These are phyloP conservation scores for Scaeva pyrastri DNA, from an alignment of 2,888 invertebrate genomes.

Conservation along the genomic window DNA sequence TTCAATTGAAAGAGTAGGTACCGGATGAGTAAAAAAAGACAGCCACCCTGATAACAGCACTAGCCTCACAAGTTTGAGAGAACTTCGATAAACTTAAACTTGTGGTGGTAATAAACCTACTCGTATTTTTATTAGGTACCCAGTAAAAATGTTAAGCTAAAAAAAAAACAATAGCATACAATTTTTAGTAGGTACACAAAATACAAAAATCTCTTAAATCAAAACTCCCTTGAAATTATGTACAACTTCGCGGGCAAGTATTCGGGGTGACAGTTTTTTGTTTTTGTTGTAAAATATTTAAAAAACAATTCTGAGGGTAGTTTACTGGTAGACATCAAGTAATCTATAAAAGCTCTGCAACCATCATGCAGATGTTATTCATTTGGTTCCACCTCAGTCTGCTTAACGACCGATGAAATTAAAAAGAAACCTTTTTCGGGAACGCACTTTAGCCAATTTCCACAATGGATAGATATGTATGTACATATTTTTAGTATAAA, in stretches of 20 bases:
- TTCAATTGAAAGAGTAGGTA: no score
- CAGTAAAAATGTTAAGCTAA: no score
- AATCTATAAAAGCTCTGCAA: conserved; percentile 60
- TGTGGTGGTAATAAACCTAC: no score
- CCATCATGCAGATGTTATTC: conserved; percentile 61
- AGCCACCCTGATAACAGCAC: no score
- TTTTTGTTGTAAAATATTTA: conserved; percentile 62
- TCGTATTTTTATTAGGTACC: no score
- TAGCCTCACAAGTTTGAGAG: no score
- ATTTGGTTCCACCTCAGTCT: conserved; percentile 72
- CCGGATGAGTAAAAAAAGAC: no score
- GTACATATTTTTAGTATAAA: no score
- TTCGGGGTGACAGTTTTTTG: conserved; percentile 54
- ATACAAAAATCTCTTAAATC: conserved; percentile 21
- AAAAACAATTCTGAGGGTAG: conserved; percentile 71
- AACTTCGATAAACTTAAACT: no score
- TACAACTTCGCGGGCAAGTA: conserved; percentile 2
- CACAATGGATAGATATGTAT: conserved; percentile 21
- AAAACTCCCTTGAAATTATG: conserved; percentile 60
- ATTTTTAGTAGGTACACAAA: no score
- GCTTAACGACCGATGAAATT: conserved; percentile 76
- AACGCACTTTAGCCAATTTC: conserved; percentile 35
- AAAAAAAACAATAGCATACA: no score
- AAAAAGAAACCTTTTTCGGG: conserved; percentile 63
- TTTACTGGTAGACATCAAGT: conserved; percentile 71